phyloP scores from a whole-genome alignment of 2,797 vertebrate species.

The Thaleichthys pacificus region DNA sequence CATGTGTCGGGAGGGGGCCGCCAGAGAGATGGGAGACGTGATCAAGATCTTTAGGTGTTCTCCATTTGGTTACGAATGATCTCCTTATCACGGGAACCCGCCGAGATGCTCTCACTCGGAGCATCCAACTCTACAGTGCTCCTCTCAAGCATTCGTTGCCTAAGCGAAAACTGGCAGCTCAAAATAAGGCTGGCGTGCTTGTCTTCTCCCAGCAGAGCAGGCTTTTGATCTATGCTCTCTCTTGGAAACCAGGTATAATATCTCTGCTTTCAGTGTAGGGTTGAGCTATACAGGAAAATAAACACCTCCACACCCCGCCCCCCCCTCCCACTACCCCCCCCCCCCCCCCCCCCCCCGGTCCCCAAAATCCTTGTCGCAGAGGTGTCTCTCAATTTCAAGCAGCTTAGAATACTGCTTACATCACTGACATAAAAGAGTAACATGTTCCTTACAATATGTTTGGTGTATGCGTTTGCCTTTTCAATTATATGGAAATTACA shows the following conservation, averaged over 20 bases:
- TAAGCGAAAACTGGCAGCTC: constrained; percentile 52
- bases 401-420: constrained; percentile 46
- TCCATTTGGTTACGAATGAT: neutral
- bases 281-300: constrained; percentile 58
- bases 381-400: constrained; percentile 45
- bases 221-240: constrained; percentile 67
- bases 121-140: constrained; percentile 41
- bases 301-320: constrained; percentile 44
- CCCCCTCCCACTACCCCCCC: neutral
- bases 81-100: neutral
- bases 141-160: constrained; percentile 55
- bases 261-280: constrained; percentile 54
- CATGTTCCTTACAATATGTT: constrained; percentile 40
- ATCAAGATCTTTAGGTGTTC: constrained; percentile 51
- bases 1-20: no score
- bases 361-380: constrained; percentile 35
- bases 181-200: constrained; percentile 56
- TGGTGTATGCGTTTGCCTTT: constrained; percentile 36
- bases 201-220: constrained; percentile 61
- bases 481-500: constrained; percentile 31
- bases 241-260: constrained; percentile 53
- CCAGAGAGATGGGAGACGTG: constrained; percentile 29
- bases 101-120: constrained; percentile 48
- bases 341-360: no score
- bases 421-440: constrained; percentile 41